Conservation (phyloP, 2,888 invertebrate genomes). For the Drosophila niveifrons region DNA sequence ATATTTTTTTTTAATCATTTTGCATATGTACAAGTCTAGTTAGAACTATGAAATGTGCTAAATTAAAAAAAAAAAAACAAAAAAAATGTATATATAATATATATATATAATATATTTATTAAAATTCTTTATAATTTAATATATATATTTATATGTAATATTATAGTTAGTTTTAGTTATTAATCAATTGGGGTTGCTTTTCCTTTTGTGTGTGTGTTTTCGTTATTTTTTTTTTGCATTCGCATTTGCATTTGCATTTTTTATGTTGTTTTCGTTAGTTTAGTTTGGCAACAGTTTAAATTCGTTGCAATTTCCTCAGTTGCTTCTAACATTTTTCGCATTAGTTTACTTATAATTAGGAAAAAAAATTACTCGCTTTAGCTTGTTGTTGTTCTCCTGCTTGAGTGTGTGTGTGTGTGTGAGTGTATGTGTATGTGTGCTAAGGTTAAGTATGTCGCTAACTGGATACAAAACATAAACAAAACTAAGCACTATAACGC, state of each 20-base stretch:
- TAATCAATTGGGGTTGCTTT: conserved; percentile 44
- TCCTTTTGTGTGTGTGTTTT: conserved; percentile 6
- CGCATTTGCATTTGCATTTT: background rate
- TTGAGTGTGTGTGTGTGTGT: conserved; percentile 26
- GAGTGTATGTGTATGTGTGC: conserved; percentile 28
- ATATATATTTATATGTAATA: conserved; percentile 57
- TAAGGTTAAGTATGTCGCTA: conserved; percentile 48
- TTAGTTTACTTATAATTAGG: conserved; percentile 75
- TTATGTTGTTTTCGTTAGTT: conserved; percentile 57
- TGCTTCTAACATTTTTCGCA: conserved; percentile 73
- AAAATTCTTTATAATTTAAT: conserved; percentile 41
- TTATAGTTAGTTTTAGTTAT: conserved; percentile 50
- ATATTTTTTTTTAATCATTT: conserved; percentile 49
- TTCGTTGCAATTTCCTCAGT: conserved; percentile 80
- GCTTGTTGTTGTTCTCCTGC: conserved; percentile 23
- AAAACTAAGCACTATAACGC: conserved; percentile 58
- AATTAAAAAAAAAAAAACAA: conserved; percentile 66
- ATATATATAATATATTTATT: conserved; percentile 56
- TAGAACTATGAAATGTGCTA: conserved; percentile 77
- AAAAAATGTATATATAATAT: conserved; percentile 11
- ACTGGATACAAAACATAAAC: conserved; percentile 26
- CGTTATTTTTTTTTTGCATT: conserved; percentile 18
- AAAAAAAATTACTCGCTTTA: conserved; percentile 64
- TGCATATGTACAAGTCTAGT: conserved; percentile 75
- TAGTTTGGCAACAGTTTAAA: conserved; percentile 80